A percentile compares a stretch with the other conserved stretches of the same genome.
These are phyloP conservation scores for Nomada ruficornis DNA, from an alignment of 2,888 invertebrate species.

Conservation along the genomic window DNA sequence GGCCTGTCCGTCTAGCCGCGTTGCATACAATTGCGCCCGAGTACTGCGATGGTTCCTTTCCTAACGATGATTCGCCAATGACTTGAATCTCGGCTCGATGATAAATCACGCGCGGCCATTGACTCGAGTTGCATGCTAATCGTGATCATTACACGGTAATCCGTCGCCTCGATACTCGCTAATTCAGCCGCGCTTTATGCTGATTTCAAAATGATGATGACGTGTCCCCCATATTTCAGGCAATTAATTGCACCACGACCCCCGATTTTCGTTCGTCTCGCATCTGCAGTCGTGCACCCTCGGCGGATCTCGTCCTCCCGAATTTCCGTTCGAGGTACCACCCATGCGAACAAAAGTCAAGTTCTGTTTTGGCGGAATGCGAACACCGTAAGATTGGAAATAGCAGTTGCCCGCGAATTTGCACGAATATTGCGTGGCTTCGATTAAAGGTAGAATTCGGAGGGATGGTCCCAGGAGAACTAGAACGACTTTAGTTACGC, in stretches of 20 bases:
- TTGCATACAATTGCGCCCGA: conserved; percentile 16
- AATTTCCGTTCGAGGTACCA: not conserved
- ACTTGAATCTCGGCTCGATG: conserved; percentile 29
- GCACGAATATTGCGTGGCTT: not conserved
- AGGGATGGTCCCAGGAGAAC: conserved; percentile 10
- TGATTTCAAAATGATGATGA: conserved; percentile 76
- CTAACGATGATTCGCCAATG: not conserved
- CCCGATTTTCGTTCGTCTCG: conserved; percentile 78
- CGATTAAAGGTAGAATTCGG: not conserved
- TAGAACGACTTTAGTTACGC: conserved; percentile 37
- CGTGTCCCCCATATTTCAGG: conserved; percentile 75
- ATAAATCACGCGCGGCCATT: conserved; percentile 36
- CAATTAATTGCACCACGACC: conserved; percentile 80
- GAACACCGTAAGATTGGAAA: too few relatives aligned
- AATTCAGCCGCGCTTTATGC: conserved; percentile 77
- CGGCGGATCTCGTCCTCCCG: conserved; percentile 33
- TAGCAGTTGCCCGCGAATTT: not conserved
- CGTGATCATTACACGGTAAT: conserved; percentile 64
- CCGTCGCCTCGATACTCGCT: conserved; percentile 64
- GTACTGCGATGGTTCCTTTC: conserved; percentile 21
- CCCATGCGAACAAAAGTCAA: not conserved
- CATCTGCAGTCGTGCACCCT: conserved; percentile 48
- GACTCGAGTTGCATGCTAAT: conserved; percentile 38
- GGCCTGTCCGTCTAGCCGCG: conserved; percentile 26
- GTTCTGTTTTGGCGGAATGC: not conserved